phyloP scores from a whole-genome alignment of 2,797 vertebrate species.

The Notamacropus eugenii region DNA sequence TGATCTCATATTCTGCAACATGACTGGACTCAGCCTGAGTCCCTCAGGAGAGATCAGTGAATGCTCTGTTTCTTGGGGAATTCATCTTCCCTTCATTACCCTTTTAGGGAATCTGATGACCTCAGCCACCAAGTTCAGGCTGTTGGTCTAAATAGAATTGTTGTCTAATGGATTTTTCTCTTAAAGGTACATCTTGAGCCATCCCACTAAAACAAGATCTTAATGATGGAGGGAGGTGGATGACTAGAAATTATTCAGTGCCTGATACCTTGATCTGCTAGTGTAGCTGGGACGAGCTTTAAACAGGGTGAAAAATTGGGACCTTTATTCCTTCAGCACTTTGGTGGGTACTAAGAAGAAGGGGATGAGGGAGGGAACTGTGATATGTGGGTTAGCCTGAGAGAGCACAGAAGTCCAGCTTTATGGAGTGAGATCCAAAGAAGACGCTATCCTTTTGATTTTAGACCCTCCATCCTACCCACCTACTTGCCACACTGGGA shows the following conservation, averaged over 20 bases:
- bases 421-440: not conserved
- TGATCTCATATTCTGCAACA: conserved; percentile 3
- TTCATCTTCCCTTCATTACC: conserved; percentile 76
- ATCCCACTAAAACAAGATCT: not conserved
- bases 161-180: conserved; percentile 26
- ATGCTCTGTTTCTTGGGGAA: conserved; percentile 78
- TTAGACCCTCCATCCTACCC: not conserved
- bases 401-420: not conserved
- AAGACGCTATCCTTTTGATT: not conserved
- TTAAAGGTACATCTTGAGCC: conserved; percentile 33
- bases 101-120: conserved; percentile 76
- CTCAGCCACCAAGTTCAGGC: not conserved
- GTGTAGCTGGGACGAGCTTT: not conserved
- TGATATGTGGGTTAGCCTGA: not conserved
- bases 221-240: not conserved
- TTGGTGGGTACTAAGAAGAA: too few relatives aligned
- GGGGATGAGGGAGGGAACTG: not conserved
- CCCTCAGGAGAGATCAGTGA: conserved; percentile 73
- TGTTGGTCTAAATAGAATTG: conserved; percentile 57
- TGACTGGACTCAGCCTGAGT: conserved; percentile 41
- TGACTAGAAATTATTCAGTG: not conserved
- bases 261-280: not conserved
- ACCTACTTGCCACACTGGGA: not conserved
- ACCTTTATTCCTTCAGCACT: not conserved
- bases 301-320: not conserved